Evolutionary conservation across 2,113 vertebrate species (phyloP).

Genomic region (Tetraodon nigroviridis): DNA sequence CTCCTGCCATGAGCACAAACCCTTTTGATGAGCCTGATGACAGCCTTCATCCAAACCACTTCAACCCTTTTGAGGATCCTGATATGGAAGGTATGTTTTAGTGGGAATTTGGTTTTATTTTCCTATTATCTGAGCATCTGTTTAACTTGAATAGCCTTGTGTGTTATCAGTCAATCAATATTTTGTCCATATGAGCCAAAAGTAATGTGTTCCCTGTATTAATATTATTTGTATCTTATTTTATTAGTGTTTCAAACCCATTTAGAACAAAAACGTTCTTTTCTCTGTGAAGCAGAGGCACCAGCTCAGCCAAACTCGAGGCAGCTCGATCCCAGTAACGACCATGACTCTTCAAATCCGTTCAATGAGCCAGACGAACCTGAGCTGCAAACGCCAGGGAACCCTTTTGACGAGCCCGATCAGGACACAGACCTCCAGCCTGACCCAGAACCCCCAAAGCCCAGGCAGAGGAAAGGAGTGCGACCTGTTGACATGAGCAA

Average conservation of each 20-base stretch:
- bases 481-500: constrained; percentile 98
- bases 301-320: constrained; percentile 52
- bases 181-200: too few species aligned
- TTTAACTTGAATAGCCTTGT: neutral
- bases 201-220: too few species aligned
- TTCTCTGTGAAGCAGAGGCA: constrained; percentile 62
- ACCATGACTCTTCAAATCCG: constrained; percentile 75
- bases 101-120: neutral
- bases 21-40: constrained; percentile 85
- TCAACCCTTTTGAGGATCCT: constrained; percentile 90
- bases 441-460: constrained; percentile 81
- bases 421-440: constrained; percentile 59
- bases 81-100: constrained; percentile 83
- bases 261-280: neutral
- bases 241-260: neutral
- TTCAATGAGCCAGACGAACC: constrained; percentile 79
- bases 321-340: constrained; percentile 65
- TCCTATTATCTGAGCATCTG: neutral
- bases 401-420: constrained; percentile 87
- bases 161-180: neutral
- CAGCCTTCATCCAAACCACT: constrained; percentile 75
- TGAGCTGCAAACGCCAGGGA: constrained; percentile 59
- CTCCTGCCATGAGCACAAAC: constrained; percentile 76
- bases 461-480: constrained; percentile 81
- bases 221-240: neutral